Percentiles rank a stretch among this genome's conserved stretches.
These are phyloP conservation scores for Metallyticus violacea DNA, from an alignment of 2,888 invertebrate genomes.

Conservation along the genomic window DNA sequence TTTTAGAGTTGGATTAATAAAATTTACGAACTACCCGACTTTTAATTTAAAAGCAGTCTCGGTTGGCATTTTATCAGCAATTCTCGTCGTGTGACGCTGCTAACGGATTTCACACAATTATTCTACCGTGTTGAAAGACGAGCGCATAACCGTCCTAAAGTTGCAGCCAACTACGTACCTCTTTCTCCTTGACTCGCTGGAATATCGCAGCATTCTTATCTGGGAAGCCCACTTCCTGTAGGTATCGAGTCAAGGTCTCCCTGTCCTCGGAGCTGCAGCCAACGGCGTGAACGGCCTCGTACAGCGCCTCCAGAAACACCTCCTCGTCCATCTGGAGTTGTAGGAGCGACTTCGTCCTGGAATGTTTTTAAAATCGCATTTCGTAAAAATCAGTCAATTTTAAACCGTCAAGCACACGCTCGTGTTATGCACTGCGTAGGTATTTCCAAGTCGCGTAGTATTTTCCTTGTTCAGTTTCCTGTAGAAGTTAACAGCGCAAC, in stretches of 20 bases:
- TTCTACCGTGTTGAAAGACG: too few relatives aligned
- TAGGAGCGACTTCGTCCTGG: too few relatives aligned
- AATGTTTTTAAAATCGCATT: too few relatives aligned
- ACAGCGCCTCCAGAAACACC: constrained; percentile 78
- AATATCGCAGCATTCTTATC: background rate
- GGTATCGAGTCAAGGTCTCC: constrained; percentile 67
- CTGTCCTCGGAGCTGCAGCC: constrained; percentile 71
- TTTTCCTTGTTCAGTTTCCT: background rate
- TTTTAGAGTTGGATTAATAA: too few relatives aligned
- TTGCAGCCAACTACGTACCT: too few relatives aligned
- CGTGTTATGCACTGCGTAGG: background rate
- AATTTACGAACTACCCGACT: too few relatives aligned
- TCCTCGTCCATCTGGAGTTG: constrained; percentile 82
- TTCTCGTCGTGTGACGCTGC: too few relatives aligned
- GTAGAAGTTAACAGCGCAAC: background rate
- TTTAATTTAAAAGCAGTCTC: too few relatives aligned
- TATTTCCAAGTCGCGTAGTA: background rate
- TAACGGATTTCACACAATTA: too few relatives aligned
- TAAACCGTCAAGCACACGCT: background rate
- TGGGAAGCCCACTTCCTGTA: constrained; percentile 56
- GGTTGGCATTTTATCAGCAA: too few relatives aligned
- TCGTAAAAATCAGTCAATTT: too few relatives aligned
- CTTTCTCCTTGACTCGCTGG: background rate
- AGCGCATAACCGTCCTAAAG: too few relatives aligned
- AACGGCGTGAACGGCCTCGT: constrained; percentile 80